A percentile compares a stretch with the other conserved stretches of the same genome.
Evolutionary conservation across 2,113 vertebrate genomes (phyloP).

Genomic region (Phainopepla nitens): DNA sequence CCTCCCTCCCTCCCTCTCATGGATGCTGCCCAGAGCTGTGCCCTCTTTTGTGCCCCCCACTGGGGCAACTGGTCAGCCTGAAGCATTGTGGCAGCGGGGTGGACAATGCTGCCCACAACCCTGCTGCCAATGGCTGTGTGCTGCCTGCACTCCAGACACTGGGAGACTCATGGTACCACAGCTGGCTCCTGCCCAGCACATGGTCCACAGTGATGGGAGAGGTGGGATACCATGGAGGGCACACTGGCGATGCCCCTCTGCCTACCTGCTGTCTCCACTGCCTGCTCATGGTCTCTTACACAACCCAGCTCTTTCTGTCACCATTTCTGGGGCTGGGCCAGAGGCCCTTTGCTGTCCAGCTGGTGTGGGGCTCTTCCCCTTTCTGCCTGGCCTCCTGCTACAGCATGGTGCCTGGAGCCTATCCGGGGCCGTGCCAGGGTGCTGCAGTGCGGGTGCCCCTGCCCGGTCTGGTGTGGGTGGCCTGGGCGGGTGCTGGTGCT

Average conservation of each 20-base stretch:
- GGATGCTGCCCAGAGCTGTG: neutral
- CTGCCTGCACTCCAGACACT: accelerated
- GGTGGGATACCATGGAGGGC: neutral
- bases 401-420: neutral
- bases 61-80: neutral
- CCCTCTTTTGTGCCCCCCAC: neutral
- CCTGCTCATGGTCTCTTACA: neutral
- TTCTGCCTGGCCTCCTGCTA: neutral
- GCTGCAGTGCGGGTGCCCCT: neutral
- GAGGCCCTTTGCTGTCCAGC: neutral
- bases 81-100: accelerated
- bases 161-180: accelerated
- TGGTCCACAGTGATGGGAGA: neutral
- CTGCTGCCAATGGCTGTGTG: accelerated
- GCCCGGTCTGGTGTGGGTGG: neutral
- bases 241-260: neutral
- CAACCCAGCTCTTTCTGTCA: neutral
- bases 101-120: neutral
- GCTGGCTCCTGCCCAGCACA: neutral
- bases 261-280: neutral
- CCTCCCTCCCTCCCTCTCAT: neutral
- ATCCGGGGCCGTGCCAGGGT: neutral
- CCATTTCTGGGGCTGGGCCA: neutral
- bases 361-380: neutral
- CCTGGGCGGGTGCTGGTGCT: conserved; percentile 16